These are phyloP conservation scores for Bombycilla garrulus DNA, from an alignment of 2,113 vertebrate species.

Conservation along the genomic window DNA sequence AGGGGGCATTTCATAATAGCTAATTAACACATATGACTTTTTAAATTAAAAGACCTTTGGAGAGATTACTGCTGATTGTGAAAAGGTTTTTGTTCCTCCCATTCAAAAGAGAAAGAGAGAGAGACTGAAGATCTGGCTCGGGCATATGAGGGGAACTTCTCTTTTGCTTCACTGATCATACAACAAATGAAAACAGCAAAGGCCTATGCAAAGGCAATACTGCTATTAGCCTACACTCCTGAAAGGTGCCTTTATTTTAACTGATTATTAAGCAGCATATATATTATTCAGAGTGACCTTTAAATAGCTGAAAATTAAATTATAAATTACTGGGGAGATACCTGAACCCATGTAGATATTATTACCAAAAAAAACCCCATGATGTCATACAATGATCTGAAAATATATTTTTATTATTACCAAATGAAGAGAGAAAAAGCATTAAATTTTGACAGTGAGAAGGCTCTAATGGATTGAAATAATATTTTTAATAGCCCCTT, in stretches of 20 bases:
- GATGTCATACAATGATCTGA: neutral
- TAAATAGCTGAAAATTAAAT: conserved; percentile 65
- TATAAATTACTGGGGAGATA: conserved; percentile 54
- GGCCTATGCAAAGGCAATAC: neutral
- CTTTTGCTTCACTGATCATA: neutral
- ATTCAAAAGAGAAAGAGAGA: conserved; percentile 52
- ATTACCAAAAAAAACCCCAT: neutral
- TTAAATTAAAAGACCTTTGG: conserved; percentile 83
- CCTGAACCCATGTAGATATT: conserved; percentile 5
- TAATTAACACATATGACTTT: conserved; percentile 85
- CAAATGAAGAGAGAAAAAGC: neutral
- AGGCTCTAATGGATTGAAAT: neutral
- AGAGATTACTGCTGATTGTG: conserved; percentile 76
- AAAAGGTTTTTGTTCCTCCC: conserved; percentile 72
- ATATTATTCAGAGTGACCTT: conserved; percentile 46
- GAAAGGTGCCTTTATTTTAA: conserved; percentile 44
- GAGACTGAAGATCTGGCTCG: conserved; percentile 37
- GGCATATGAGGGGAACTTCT: neutral
- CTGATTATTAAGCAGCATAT: conserved; percentile 53
- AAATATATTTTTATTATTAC: conserved; percentile 29
- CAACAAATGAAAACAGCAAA: neutral
- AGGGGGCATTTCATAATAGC: conserved; percentile 82
- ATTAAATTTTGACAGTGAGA: neutral
- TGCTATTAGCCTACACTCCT: neutral
- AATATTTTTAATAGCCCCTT: neutral